Percentiles rank a stretch among this genome's conserved stretches.
phyloP scores from a whole-genome alignment of 1,140 invertebrate genomes.

The Cyphomyrmex costatus region DNA sequence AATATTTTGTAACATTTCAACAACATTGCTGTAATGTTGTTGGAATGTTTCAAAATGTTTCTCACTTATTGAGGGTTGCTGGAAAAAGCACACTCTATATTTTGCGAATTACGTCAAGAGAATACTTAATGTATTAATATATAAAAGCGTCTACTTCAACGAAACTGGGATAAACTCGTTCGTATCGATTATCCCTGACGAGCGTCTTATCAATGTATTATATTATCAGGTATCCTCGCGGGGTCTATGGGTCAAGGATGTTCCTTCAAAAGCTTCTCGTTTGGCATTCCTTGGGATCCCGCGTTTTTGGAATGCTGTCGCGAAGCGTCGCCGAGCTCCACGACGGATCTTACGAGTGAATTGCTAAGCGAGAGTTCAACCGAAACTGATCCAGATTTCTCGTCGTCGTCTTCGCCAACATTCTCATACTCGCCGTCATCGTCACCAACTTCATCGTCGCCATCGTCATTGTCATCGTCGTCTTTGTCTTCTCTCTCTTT shows the following conservation, averaged over 20 bases:
- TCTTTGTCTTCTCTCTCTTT: neutral
- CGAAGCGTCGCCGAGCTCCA: conserved; percentile 79
- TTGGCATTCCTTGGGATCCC: conserved; percentile 87
- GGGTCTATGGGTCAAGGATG: conserved; percentile 86
- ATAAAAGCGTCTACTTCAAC: neutral
- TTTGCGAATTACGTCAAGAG: neutral
- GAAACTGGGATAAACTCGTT: neutral
- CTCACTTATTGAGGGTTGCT: no score
- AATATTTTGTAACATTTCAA: no score
- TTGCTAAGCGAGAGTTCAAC: conserved; percentile 47
- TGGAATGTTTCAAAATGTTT: no score
- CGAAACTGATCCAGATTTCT: conserved; percentile 52
- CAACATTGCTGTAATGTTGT: no score
- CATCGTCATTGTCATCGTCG: neutral
- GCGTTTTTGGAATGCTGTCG: conserved; percentile 87
- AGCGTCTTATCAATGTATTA: conserved; percentile 62
- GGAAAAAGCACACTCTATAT: neutral
- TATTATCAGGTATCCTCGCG: conserved; percentile 80
- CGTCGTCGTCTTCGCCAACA: conserved; percentile 5
- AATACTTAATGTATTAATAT: neutral
- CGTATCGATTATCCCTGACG: neutral
- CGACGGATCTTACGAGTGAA: conserved; percentile 58
- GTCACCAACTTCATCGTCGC: neutral
- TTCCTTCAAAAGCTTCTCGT: conserved; percentile 84
- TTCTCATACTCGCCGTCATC: conserved; percentile 18